Evolutionary conservation across 1,140 invertebrate species (phyloP).

Genomic region (Papilio glaucus): DNA sequence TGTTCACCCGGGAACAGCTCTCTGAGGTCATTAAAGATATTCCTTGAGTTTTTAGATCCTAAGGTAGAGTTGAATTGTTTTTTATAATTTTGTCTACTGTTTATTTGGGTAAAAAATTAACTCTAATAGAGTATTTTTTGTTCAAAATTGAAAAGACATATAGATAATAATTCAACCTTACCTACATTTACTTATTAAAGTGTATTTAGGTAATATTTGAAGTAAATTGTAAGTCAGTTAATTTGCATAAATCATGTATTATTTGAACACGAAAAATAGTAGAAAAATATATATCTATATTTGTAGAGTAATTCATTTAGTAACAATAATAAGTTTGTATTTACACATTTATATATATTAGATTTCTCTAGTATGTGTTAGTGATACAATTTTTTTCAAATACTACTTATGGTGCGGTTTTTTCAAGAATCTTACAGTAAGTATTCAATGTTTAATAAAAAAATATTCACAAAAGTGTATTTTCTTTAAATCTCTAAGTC

Average conservation of each 20-base stretch:
- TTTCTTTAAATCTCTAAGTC: slow-evolving; percentile 57
- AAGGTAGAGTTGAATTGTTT: slow-evolving; percentile 38
- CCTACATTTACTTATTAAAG: slow-evolving; percentile 22
- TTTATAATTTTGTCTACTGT: too few species aligned
- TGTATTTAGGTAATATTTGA: slow-evolving; percentile 66
- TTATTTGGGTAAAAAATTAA: too few species aligned
- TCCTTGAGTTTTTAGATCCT: slow-evolving; percentile 77
- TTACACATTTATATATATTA: slow-evolving; percentile 3
- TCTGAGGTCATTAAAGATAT: slow-evolving; percentile 94
- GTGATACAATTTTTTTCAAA: slow-evolving; percentile 65
- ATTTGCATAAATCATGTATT: slow-evolving; percentile 4
- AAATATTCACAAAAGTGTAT: slow-evolving; percentile 44
- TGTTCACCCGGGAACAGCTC: slow-evolving; percentile 95
- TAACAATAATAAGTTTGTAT: not conserved
- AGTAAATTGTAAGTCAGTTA: slow-evolving; percentile 61
- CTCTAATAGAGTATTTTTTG: not conserved
- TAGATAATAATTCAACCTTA: slow-evolving; percentile 1
- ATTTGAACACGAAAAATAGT: slow-evolving; percentile 18
- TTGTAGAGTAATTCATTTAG: not conserved
- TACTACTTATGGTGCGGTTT: slow-evolving; percentile 54
- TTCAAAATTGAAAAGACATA: not conserved
- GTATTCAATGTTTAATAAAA: slow-evolving; percentile 62
- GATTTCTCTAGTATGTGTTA: slow-evolving; percentile 28
- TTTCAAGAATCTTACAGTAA: slow-evolving; percentile 60
- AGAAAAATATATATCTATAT: slow-evolving; percentile 16